Evolutionary conservation across 2,797 vertebrate species (phyloP).

Genomic region (Lacerta agilis): DNA sequence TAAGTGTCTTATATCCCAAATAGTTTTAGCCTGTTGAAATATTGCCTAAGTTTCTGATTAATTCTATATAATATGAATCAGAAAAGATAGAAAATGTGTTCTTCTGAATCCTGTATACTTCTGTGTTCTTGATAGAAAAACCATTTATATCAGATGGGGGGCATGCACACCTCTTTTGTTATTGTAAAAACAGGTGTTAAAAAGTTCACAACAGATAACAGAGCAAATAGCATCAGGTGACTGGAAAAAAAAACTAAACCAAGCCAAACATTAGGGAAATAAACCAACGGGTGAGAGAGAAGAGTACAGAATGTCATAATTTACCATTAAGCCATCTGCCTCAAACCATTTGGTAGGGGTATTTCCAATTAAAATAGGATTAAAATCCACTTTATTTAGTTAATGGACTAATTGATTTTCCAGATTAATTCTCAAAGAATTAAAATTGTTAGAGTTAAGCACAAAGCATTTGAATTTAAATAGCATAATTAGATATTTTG

Average conservation of each 20-base stretch:
- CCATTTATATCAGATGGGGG: too few relatives aligned
- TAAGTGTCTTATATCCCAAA: background rate
- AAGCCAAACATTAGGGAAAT: background rate
- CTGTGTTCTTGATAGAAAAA: too few relatives aligned
- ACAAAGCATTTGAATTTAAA: background rate
- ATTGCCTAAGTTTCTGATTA: background rate
- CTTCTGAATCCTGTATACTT: too few relatives aligned
- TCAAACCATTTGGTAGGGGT: background rate
- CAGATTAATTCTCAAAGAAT: background rate
- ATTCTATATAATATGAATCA: background rate
- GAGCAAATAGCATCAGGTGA: background rate
- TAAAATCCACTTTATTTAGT: background rate
- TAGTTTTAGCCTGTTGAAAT: background rate
- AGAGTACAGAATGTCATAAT: background rate
- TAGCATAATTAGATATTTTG: background rate
- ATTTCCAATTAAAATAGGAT: slow-evolving; percentile 8
- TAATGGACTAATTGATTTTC: background rate
- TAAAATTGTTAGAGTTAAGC: background rate
- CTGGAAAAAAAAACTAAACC: background rate
- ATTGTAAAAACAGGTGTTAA: background rate
- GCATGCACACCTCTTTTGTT: too few relatives aligned
- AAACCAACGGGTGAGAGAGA: background rate
- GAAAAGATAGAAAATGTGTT: background rate
- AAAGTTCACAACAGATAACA: background rate
- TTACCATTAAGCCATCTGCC: background rate